phyloP scores from a whole-genome alignment of 2,888 invertebrate genomes.

The Drosophila anceps region DNA sequence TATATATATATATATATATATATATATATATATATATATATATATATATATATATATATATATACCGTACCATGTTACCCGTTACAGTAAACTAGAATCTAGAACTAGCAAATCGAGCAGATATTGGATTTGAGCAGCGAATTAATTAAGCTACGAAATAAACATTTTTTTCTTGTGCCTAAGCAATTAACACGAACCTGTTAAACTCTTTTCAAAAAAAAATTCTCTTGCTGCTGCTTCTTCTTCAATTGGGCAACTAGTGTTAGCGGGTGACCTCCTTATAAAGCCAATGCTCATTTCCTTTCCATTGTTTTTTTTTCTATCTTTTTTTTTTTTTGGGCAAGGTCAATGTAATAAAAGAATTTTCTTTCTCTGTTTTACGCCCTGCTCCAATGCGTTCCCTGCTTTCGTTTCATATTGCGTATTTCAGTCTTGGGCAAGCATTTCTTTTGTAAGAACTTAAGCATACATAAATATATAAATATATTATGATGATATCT shows the following conservation, averaged over 20 bases:
- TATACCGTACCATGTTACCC: no score
- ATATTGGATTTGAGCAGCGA: not conserved
- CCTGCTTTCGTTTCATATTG: conserved; percentile 30
- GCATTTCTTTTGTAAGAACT: conserved; percentile 22
- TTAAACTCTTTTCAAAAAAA: not conserved
- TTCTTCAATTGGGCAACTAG: conserved; percentile 18
- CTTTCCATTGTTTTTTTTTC: conserved; percentile 41
- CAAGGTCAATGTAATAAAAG: conserved; percentile 71
- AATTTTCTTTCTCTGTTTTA: conserved; percentile 26
- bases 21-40: no score
- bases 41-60: not conserved
- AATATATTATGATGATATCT: conserved; percentile 2
- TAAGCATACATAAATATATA: conserved; percentile 6
- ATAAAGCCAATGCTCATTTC: conserved; percentile 37
- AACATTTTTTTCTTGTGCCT: not conserved
- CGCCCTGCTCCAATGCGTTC: conserved; percentile 7
- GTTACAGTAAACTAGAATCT: not conserved
- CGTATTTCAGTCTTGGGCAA: conserved; percentile 18
- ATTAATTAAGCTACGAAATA: not conserved
- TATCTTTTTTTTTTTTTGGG: conserved; percentile 43
- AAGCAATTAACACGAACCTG: conserved; percentile 3
- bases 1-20: no score
- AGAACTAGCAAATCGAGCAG: not conserved
- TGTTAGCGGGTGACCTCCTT: conserved; percentile 46
- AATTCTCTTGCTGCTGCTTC: not conserved